Evolutionary conservation across 1,140 invertebrate genomes (phyloP), one percentile per base, ranked within the genome.

Genomic region (Drosophila parvula): DNA sequence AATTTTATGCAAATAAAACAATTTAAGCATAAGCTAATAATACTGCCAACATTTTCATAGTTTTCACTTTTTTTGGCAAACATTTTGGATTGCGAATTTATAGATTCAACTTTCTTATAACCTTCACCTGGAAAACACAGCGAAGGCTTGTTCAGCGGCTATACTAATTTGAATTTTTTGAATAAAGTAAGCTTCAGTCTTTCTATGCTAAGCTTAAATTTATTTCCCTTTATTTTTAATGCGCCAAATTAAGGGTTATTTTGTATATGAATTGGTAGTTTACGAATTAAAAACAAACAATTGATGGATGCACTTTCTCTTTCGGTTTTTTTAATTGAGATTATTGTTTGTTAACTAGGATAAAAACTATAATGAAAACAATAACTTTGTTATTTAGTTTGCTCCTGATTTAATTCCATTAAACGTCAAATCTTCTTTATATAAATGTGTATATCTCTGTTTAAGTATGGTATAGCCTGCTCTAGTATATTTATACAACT

Each of bases 1-100:
- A 53, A 36, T 22, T 18, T 22, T 36, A 53, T 53, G 50, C 50
- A 9, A 53, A 53, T 53, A 2, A 53, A 22, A 53, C 16, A 22
- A 53, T 53, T 53, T 22, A 53, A 53, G 50, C 50, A 53, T 7
- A 51, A 51, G 4, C 50, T 4, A 30, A 8, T 30, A 5, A 18
- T 12, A 51, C 11, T 4, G 7, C 16, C 11, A 53, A 53, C 50
- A 51, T 34, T 51, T 36, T 36, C 18, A 53, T 36, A 36, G 50
- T 53, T 53, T 53, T 53, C 50, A 53, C 50, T 53, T 53, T 53
- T 38, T 53, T 53, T 53, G 50, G 32, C 50, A 36, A 53, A 36
- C 50, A 53, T 53, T 53, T 44, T 8, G 7, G 11, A 4, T 53
- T 53, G 50, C 32, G 16, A 53, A 36, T 36, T 53, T 53, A 22